Conservation (phyloP, 1,140 invertebrate species). For the Harlomillsia oculata region DNA sequence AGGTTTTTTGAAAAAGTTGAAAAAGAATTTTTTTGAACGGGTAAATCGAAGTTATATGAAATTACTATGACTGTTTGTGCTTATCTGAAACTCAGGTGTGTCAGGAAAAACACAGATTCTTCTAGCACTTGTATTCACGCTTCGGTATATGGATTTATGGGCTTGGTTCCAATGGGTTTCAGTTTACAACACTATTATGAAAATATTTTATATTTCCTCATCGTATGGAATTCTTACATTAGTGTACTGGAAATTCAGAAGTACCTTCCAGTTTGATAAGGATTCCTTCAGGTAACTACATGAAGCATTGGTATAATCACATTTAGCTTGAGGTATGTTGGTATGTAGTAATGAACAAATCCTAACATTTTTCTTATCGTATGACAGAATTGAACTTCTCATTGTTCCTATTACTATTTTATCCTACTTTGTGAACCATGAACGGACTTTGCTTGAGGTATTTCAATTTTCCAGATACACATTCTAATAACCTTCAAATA, state of each 20-base stretch:
- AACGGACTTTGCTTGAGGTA: conserved; percentile 86
- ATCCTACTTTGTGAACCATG: conserved; percentile 86
- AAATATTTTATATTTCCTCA: conserved; percentile 81
- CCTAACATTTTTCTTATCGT: not conserved
- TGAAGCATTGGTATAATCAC: not conserved
- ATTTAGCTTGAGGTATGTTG: not conserved
- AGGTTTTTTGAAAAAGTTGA: conserved; percentile 21
- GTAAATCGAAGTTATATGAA: not conserved
- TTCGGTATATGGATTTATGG: conserved; percentile 89
- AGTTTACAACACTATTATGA: conserved; percentile 93
- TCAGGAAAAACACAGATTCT: conserved; percentile 95
- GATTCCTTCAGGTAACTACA: conserved; percentile 70
- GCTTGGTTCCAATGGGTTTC: conserved; percentile 90
- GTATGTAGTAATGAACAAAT: not conserved
- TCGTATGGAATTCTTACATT: conserved; percentile 86
- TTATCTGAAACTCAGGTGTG: conserved; percentile 64
- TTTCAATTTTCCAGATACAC: conserved; percentile 19
- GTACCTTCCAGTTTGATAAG: conserved; percentile 93
- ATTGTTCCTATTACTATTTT: conserved; percentile 74
- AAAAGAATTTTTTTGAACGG: not conserved
- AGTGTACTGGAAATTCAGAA: conserved; percentile 94
- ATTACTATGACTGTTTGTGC: conserved; percentile 14
- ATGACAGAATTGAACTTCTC: conserved; percentile 75
- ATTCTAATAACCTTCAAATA: not conserved
- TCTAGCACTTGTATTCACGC: conserved; percentile 87